Evolutionary conservation across 2,113 vertebrate genomes (phyloP), one percentile per base, ranked within the genome.

Genomic region (Sterna hirundo): DNA sequence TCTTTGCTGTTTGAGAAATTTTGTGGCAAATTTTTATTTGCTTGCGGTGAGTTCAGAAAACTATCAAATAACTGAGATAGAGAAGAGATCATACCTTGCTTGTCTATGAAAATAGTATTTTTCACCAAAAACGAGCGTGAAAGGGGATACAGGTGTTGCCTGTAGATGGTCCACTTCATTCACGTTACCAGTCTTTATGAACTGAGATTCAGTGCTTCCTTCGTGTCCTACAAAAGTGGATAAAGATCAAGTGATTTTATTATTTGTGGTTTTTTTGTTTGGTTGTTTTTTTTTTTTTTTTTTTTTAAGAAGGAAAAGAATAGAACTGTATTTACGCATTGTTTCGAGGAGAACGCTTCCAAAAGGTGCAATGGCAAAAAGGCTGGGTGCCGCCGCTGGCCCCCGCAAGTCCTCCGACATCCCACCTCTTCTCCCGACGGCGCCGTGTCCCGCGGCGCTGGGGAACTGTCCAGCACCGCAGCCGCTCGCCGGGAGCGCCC

Each of bases 391-490:
- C 0, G 1, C 11, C 26, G 1, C 21, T 36, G 54, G 32, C 34
- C 42, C 42, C 40, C 0, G 0, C 29, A 34, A n/a, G 44, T 3
- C 36, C 38, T 15, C 25, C 14, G 58, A 5, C 40, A 21, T 3
- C 27, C 21, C 38, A 3, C 16, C 66, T 29, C 18, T 32, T 19
- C 15, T 11, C 16, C 7, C 15, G 12, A 3, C 0, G 8, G 15
- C 6, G 26, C n/a, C 1, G 5, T 7, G 26, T 6, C 6, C 7
- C 6, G 44, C 2, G 4, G 16, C 9, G 60, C 44, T 13, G 66
- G 36, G 91, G 95, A 97, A 91, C 91, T 93, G 83, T 95, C 92
- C 94, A 97, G 94, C 72, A 64, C 10, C 14, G 2, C 38, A 14
- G 52, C 40, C 0, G 7, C 54, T 79, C 1, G 0, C 52, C 57